These are phyloP conservation scores for Gymnodraco acuticeps DNA, from an alignment of 2,797 vertebrate species.

Conservation along the genomic window DNA sequence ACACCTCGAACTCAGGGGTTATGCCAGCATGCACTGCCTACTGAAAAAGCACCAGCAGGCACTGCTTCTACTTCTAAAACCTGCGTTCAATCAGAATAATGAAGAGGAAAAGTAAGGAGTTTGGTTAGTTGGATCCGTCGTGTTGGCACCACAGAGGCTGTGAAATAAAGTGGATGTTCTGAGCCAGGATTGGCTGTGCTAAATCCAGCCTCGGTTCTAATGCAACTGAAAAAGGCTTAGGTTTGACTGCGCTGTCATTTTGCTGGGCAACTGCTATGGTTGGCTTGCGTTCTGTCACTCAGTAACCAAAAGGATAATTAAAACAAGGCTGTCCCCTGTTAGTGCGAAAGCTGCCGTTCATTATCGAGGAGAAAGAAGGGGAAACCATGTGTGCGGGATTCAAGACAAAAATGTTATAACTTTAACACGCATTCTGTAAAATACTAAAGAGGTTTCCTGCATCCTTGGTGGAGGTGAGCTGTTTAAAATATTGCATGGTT, in stretches of 20 bases:
- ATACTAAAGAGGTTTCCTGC: slow-evolving; percentile 27
- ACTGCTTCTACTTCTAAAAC: slow-evolving; percentile 31
- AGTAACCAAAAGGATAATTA: slow-evolving; percentile 64
- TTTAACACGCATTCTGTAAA: slow-evolving; percentile 37
- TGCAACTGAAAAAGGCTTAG: slow-evolving; percentile 69
- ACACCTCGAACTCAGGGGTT: slow-evolving; percentile 74
- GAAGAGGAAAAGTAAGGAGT: slow-evolving; percentile 33
- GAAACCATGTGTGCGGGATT: slow-evolving; percentile 21
- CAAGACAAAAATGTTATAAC: slow-evolving; percentile 26
- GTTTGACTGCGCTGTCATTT: slow-evolving; percentile 65
- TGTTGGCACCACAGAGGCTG: slow-evolving; percentile 41
- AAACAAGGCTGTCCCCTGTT: slow-evolving; percentile 69
- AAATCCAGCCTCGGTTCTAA: slow-evolving; percentile 71
- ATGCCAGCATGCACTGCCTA: slow-evolving; percentile 51
- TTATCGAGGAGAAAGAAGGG: slow-evolving; percentile 35
- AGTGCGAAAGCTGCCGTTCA: slow-evolving; percentile 57
- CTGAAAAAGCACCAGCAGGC: slow-evolving; percentile 32
- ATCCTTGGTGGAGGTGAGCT: slow-evolving; percentile 23
- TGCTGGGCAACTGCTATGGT: slow-evolving; percentile 52
- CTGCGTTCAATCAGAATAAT: slow-evolving; percentile 29
- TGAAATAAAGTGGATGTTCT: slow-evolving; percentile 71
- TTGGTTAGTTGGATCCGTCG: slow-evolving; percentile 23
- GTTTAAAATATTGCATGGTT: slow-evolving; percentile 34
- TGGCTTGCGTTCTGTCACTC: slow-evolving; percentile 61
- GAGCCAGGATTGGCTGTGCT: slow-evolving; percentile 71